Conservation (phyloP, 2,113 vertebrate genomes). For the Puffinus mauretanicus region DNA sequence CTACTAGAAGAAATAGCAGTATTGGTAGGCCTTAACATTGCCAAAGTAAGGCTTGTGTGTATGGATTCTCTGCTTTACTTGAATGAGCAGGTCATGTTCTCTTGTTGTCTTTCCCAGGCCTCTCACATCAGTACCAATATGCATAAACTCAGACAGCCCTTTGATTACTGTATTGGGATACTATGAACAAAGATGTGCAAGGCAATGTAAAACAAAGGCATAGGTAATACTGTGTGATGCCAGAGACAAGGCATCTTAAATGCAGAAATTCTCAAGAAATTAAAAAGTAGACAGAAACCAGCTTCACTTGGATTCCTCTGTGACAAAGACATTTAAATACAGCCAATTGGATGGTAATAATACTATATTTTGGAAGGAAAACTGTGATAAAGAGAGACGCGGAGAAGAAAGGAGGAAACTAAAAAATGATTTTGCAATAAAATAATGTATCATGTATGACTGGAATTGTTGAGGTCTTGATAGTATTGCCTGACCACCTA, state of each 20-base stretch:
- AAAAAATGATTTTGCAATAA: neutral
- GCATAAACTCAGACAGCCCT: neutral
- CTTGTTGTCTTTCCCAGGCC: neutral
- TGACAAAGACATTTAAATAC: neutral
- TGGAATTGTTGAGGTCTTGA: neutral
- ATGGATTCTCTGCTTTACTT: neutral
- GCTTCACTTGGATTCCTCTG: neutral
- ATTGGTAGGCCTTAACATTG: neutral
- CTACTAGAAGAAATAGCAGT: neutral
- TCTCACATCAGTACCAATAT: neutral
- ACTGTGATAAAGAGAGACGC: neutral
- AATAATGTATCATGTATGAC: neutral
- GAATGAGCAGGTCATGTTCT: neutral
- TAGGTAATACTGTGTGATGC: neutral
- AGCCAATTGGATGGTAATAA: neutral
- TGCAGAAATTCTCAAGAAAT: neutral
- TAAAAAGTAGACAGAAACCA: neutral
- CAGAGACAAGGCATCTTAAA: neutral
- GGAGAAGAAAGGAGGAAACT: neutral
- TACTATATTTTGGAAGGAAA: neutral
- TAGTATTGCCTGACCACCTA: neutral
- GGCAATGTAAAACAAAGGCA: neutral
- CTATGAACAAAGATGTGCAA: neutral
- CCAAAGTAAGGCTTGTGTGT: rapidly evolving
- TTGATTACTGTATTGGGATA: neutral